Base-by-base conservation (phyloP, 2,113 vertebrate genomes). In the Macquaria ambigua region DNA sequence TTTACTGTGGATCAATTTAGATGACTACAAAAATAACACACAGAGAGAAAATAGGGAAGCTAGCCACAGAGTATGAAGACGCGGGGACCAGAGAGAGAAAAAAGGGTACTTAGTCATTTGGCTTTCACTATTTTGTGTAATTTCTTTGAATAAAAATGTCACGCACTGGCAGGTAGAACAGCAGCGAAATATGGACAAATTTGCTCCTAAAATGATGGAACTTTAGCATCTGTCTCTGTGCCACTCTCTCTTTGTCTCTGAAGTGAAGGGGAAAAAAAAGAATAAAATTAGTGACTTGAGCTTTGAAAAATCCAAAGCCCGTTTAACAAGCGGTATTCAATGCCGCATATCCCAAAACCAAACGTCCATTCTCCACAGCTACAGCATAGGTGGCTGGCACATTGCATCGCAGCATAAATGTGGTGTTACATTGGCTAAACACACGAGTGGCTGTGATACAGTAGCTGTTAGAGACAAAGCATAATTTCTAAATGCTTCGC, bases 1-100 rank as follows among this genome's bases (percentile, higher is more conserved):
- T 88, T 93, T 87, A 86, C 79, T 68, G 56, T 83, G 84, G 90
- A 94, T 95, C 93, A 92, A 91, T 93, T 88, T 77, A 84, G 90
- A 91, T 76, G 76, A 77, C 81, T 76, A 69, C 90, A 88, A 92
- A 94, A 93, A 93, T 89, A 93, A 91, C 82, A 88, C 50, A 23
- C 6, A 43, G 39, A 39, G 34, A 79, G 34, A 69, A 80, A 81
- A 89, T 61, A 69, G 81, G 73, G 79, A 79, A 58, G 82, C 84
- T 59, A 43, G 80, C 71, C 53, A 62, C 56, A 72, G 74, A 85
- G 67, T 34, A 62, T 53, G 76, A 70, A 79, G 76, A 82, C 46
- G 68, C 25, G 10, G 41, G 75, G 39, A 37, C 15, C 20, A 31
- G 74, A 61, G 58, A 85, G 59, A 79, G 79, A 79, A 28, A 68